A percentile compares a stretch with the other conserved stretches of the same genome.
Conservation (phyloP, 2,888 invertebrate species). For the Andrena camellia region DNA sequence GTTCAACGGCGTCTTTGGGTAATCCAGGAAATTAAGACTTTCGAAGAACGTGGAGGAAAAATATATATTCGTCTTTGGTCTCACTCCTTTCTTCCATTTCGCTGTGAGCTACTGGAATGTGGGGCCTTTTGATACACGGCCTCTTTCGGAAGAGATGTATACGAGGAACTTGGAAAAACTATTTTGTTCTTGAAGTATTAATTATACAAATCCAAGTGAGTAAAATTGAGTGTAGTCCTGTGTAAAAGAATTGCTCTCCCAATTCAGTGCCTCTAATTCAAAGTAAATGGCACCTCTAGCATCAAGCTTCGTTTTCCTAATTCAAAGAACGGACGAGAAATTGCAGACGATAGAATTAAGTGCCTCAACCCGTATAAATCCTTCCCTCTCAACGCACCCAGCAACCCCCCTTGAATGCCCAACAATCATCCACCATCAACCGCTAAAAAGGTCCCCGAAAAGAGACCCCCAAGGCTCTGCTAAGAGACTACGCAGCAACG, state of each 20-base stretch:
- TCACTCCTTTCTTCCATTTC: not conserved
- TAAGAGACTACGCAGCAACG: conserved; percentile 31
- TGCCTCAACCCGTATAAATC: conserved; percentile 14
- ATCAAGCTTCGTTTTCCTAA: not conserved
- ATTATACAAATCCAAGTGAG: too few relatives aligned
- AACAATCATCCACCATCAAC: conserved; percentile 52
- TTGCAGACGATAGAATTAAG: not conserved
- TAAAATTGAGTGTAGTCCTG: too few relatives aligned
- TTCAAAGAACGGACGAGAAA: not conserved
- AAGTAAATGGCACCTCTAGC: too few relatives aligned
- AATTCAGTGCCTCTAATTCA: too few relatives aligned
- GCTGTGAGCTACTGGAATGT: not conserved
- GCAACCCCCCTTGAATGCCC: conserved; percentile 2
- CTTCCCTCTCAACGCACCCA: conserved; percentile 11
- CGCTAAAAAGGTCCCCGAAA: conserved; percentile 48
- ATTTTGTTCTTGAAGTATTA: too few relatives aligned
- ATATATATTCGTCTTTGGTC: not conserved
- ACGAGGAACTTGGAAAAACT: too few relatives aligned
- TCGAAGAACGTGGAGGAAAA: conserved; percentile 22
- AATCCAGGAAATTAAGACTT: conserved; percentile 41
- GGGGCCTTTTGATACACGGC: not conserved
- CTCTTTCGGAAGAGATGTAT: not conserved
- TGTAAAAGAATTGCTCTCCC: too few relatives aligned
- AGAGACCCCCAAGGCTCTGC: conserved; percentile 10
- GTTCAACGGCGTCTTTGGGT: conserved; percentile 32